Evolutionary conservation across 2,888 invertebrate species (phyloP), one percentile per base, ranked within the genome.

Genomic region (Oligia strigilis): DNA sequence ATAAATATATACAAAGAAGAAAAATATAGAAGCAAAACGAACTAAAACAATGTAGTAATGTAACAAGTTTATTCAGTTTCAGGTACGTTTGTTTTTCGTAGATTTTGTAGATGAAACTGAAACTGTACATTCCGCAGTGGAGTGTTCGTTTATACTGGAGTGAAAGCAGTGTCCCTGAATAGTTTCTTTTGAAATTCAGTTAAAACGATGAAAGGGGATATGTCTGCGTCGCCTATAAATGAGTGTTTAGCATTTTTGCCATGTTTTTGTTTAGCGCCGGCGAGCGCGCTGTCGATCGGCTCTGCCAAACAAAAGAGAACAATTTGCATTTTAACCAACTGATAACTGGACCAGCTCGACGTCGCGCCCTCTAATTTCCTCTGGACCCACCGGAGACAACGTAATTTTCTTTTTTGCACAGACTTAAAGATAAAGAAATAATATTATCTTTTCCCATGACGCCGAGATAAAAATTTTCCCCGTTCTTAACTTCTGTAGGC

Each of bases 301-400:
- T 86, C 88, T 89, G 90, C 91, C 93, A 95, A 95, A 96, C 96
- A 96, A 96, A 96, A 94, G 94, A 93, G 92, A 93, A 93, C 92
- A 94, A 96, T 97, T 96, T 96, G 94, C 97, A 96, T 96, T 96
- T 95, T 95, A 96, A 95, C 94, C 93, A 95, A 94, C 95, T 94
- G 95, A 95, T 96, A 95, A 96, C 95, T 94, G 93, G 92, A 91
- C 93, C 91, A 92, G 92, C 92, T 91, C 92, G 90, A 91, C 93
- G 91, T 89, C 87, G 91, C 89, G 91, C 90, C 91, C 92, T 93
- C 91, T 94, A 94, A 95, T 95, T 94, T 94, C 91, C 91, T 90
- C 90, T 91, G 90, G 92, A 92, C 90, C 89, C 91, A 87, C 89
- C 90, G 89, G 88, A 92, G 93, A 93, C 93, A 92, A 92, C 90